Percentiles rank a stretch among this genome's conserved stretches.
phyloP scores from a whole-genome alignment of 2,888 invertebrate genomes.

The Hyposoter didymator region DNA sequence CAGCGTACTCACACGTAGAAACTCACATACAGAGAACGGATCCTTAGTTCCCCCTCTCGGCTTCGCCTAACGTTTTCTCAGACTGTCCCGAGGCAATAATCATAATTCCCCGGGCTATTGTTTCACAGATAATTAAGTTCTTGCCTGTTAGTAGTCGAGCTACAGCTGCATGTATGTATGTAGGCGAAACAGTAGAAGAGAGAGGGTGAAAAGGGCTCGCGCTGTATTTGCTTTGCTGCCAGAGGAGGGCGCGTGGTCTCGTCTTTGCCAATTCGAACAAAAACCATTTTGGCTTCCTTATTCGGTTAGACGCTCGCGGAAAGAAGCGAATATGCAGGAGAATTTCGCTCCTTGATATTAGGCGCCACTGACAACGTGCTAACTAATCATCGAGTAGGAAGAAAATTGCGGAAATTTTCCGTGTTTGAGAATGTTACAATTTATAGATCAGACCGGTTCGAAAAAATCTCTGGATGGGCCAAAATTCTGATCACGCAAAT shows the following conservation, averaged over 20 bases:
- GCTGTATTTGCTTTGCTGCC: constrained; percentile 60
- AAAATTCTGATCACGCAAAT: too few relatives aligned
- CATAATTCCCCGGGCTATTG: constrained; percentile 80
- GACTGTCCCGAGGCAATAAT: constrained; percentile 76
- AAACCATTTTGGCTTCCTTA: constrained; percentile 76
- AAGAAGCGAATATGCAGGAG: constrained; percentile 53
- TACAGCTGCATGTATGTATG: constrained; percentile 35
- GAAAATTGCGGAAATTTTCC: constrained; percentile 37
- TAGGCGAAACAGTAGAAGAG: constrained; percentile 46
- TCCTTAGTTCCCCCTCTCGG: constrained; percentile 55
- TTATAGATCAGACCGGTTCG: background rate
- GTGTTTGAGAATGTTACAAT: constrained; percentile 19
- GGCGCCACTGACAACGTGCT: constrained; percentile 69
- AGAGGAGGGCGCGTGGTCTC: constrained; percentile 64
- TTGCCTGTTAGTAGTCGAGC: constrained; percentile 72
- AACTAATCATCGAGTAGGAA: constrained; percentile 56
- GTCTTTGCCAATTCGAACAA: constrained; percentile 78
- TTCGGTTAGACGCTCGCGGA: constrained; percentile 71
- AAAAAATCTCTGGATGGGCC: background rate
- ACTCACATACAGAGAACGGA: constrained; percentile 30
- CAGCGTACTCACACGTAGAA: constrained; percentile 12
- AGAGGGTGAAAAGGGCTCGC: constrained; percentile 58
- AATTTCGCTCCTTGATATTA: constrained; percentile 69
- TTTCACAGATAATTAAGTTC: constrained; percentile 82
- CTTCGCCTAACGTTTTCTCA: constrained; percentile 68